These are phyloP conservation scores for Rhinatrema bivittatum DNA, from an alignment of 2,797 vertebrate genomes.

Conservation along the genomic window DNA sequence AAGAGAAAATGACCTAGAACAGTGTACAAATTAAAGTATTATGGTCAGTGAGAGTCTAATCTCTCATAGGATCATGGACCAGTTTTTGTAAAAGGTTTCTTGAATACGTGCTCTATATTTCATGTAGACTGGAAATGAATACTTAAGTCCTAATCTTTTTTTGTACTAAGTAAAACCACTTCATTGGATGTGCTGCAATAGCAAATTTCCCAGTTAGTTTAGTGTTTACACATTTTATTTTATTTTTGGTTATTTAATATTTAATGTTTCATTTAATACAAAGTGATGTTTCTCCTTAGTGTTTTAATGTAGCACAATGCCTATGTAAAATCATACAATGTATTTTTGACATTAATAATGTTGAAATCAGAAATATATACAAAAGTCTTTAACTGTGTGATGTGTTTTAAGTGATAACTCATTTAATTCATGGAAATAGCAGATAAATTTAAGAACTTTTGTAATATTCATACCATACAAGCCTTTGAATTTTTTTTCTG, in stretches of 20 bases:
- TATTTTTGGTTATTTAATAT: constrained; percentile 99
- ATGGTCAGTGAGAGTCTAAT: constrained; percentile 28
- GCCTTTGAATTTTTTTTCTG: constrained; percentile 29
- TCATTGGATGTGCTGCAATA: constrained; percentile 97
- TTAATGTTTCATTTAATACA: constrained; percentile 98
- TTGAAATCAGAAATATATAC: constrained; percentile 96
- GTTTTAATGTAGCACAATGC: constrained; percentile 95
- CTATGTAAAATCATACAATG: constrained; percentile 96
- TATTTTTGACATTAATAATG: constrained; percentile 98
- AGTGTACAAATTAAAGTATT: constrained; percentile 28
- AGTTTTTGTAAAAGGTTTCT: constrained; percentile 59
- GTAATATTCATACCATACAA: constrained; percentile 58
- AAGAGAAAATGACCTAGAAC: constrained; percentile 22
- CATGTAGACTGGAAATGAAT: constrained; percentile 84
- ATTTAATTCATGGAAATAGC: constrained; percentile 56
- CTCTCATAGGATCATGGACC: constrained; percentile 61
- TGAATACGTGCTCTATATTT: constrained; percentile 81
- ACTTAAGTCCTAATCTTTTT: constrained; percentile 74
- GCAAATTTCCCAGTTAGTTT: constrained; percentile 81
- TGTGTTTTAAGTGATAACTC: constrained; percentile 58
- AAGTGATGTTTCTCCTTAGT: constrained; percentile 90
- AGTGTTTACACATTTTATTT: constrained; percentile 94
- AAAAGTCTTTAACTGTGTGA: constrained; percentile 72
- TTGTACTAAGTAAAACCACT: constrained; percentile 97
- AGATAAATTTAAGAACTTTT: constrained; percentile 50